Base-by-base conservation (phyloP, 2,888 invertebrate genomes). In the Lymantria monacha region DNA sequence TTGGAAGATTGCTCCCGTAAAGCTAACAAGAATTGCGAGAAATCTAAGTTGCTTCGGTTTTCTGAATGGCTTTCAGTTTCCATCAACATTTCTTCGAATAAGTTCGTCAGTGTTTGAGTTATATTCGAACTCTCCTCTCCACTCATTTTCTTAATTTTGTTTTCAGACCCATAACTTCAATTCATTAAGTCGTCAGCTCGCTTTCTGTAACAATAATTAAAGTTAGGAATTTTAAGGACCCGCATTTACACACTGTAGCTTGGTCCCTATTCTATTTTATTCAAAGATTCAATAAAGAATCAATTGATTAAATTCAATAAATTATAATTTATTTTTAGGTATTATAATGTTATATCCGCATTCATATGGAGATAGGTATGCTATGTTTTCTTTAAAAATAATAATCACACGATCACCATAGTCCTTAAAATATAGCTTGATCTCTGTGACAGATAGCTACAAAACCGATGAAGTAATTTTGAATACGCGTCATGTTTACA, bases 31-130 rank as follows among this genome's bases (percentile, higher is more conserved):
- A 88, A 86, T 49, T 85, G 83, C 0, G 83, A 74, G 33, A 89
- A 67, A 58, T 88, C 81, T 2, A 85, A 66, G 44, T 76, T 78
- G 22, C 74, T 85, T 9, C 74, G 69, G 49, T 87, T 87, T n/a
- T 78, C 79, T n/a, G 66, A 74, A 0, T 70, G 66, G 31, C 77
- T 73, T 47, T 84, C 85, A 0, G 85, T 80, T 14, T 84, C 84
- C 3, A 83, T 62, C 31, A 90, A 57, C 82, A 90, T 83, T 51
- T 89, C 88, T 61, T 86, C 86, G 46, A 91, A 89, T 43, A 90
- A 68, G 60, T 79, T 83, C 2, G 87, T 84, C 12, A 91, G 59
- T 0, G 86, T 78, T 59, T 84, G 81, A 11, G 90, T 90, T 61
- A 91, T 85, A 54, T 90, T 90, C 0, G 81, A 76, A 46, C 67